Evolutionary conservation across 1,140 invertebrate species (phyloP).

Genomic region (Brachionus plicatilis): DNA sequence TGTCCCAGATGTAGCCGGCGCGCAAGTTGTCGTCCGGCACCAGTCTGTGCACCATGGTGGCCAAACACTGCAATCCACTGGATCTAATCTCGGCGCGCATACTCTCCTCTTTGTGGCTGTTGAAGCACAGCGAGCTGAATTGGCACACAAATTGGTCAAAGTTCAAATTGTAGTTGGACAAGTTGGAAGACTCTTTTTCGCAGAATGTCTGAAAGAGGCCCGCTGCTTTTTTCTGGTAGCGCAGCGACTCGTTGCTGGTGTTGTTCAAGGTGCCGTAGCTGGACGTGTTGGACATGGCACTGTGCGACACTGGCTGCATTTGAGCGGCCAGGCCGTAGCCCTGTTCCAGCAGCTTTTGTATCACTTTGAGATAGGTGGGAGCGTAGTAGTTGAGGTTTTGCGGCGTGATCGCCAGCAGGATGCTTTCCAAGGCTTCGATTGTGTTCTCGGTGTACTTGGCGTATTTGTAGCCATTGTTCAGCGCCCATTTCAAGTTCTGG

Average conservation of each 20-base stretch:
- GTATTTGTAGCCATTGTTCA: slow-evolving; percentile 7
- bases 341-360: slow-evolving; percentile 29
- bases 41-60: not conserved
- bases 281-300: not conserved
- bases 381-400: slow-evolving; percentile 36
- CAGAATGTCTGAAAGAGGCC: slow-evolving; percentile 22
- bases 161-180: slow-evolving; percentile 23
- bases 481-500: slow-evolving; percentile 29
- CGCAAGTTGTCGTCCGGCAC: not conserved
- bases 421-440: slow-evolving; percentile 23
- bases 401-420: not conserved
- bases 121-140: slow-evolving; percentile 31
- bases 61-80: slow-evolving; percentile 24
- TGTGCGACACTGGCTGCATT: not conserved
- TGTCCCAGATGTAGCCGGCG: slow-evolving; percentile 35
- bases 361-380: slow-evolving; percentile 5
- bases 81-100: not conserved
- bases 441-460: not conserved
- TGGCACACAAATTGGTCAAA: slow-evolving; percentile 36
- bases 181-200: slow-evolving; percentile 31
- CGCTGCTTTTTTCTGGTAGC: slow-evolving; percentile 28
- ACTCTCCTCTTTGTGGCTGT: not conserved
- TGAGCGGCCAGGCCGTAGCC: not conserved
- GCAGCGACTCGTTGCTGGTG: not conserved
- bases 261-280: not conserved